phyloP scores from a whole-genome alignment of 1,140 invertebrate genomes.

The Pseudomyrmex pallidus region DNA sequence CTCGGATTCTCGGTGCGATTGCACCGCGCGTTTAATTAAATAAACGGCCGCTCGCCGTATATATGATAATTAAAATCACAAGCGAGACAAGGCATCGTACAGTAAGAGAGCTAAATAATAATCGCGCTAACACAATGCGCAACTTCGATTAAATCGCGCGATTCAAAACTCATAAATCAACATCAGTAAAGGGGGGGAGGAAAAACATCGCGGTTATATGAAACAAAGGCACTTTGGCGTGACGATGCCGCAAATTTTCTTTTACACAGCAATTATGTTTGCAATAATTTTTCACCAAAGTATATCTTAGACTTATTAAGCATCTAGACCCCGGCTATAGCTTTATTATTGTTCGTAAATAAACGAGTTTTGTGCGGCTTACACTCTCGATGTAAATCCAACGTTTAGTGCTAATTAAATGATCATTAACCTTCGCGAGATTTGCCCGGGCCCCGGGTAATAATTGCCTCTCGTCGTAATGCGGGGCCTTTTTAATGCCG shows the following conservation, averaged over 20 bases:
- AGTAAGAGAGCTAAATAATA: not conserved
- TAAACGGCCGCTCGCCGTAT: conserved; percentile 16
- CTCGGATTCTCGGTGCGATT: conserved; percentile 20
- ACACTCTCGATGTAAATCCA: conserved; percentile 56
- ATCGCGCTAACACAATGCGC: not conserved
- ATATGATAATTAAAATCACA: conserved; percentile 41
- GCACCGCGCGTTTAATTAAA: conserved; percentile 40
- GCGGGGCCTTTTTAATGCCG: conserved; percentile 18
- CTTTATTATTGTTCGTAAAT: not conserved
- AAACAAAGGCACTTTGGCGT: not conserved
- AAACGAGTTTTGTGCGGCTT: conserved; percentile 9
- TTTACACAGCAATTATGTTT: not conserved
- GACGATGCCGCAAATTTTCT: not conserved
- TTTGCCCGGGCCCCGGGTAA: not conserved
- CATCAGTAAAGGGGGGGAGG: not conserved
- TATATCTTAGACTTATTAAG: too few species aligned
- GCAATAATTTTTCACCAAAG: not conserved
- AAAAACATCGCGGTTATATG: not conserved
- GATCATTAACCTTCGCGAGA: conserved; percentile 36
- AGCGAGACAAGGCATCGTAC: not conserved
- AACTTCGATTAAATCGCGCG: conserved; percentile 13
- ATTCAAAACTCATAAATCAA: not conserved
- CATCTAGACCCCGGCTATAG: too few species aligned
- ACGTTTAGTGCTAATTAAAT: conserved; percentile 63
- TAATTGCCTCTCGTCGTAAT: conserved; percentile 26